Conservation (phyloP, 2,113 vertebrate genomes). For the Pionites leucogaster region DNA sequence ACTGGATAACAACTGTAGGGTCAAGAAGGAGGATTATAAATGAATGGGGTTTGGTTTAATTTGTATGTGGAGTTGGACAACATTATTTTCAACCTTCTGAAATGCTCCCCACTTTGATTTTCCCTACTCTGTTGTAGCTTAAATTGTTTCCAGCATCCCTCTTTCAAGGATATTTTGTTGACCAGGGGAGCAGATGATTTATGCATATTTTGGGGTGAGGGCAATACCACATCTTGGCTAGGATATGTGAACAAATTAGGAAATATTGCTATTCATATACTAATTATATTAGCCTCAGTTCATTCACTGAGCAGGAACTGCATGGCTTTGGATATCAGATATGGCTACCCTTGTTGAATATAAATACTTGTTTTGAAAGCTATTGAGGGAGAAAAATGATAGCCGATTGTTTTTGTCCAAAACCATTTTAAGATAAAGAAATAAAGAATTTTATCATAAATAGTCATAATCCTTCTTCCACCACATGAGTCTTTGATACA, state of each 20-base stretch:
- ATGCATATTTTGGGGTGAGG: neutral
- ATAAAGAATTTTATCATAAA: neutral
- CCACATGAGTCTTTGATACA: neutral
- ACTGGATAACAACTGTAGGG: neutral
- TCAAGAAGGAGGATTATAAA: neutral
- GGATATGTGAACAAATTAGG: neutral
- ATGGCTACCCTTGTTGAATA: neutral
- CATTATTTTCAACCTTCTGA: neutral
- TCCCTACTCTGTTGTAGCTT: neutral
- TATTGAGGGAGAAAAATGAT: neutral
- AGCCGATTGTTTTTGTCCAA: neutral
- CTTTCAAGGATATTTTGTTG: neutral
- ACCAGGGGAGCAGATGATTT: neutral
- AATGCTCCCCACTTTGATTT: fast-evolving
- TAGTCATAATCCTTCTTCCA: neutral
- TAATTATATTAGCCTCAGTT: neutral
- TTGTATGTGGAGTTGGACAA: neutral
- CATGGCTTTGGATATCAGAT: neutral
- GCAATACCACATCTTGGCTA: neutral
- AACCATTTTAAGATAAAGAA: neutral
- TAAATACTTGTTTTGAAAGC: neutral
- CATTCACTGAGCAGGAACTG: neutral
- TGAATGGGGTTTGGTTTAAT: neutral
- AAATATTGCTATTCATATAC: neutral
- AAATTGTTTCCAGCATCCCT: neutral